Percentiles rank a stretch among this genome's conserved stretches.
Conservation (phyloP, 2,113 vertebrate species). For the Sinocyclocheilus rhinocerous region DNA sequence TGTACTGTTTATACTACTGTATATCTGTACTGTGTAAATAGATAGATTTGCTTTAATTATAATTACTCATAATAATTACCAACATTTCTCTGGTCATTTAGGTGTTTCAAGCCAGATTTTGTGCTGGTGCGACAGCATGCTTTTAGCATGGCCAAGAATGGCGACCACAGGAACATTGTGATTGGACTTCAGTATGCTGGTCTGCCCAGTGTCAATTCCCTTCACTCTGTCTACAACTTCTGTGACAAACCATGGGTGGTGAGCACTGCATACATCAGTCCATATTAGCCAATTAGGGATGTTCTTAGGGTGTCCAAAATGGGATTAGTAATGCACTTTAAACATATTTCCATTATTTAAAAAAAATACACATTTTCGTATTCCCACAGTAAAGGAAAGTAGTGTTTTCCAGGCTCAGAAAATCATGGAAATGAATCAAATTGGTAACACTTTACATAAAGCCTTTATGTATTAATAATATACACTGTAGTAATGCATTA, state of each 20-base stretch:
- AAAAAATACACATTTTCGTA: no score
- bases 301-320: not conserved
- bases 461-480: no score
- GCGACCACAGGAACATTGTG: conserved; percentile 88
- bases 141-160: conserved; percentile 90
- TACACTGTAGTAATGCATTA: no score
- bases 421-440: not conserved
- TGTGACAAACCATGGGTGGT: conserved; percentile 95
- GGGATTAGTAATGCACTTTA: not conserved
- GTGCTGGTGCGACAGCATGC: conserved; percentile 90
- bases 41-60: no score
- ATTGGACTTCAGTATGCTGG: conserved; percentile 91
- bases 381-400: not conserved
- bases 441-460: no score
- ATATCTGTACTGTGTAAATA: not conserved
- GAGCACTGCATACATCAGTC: conserved; percentile 56
- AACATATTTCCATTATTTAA: not conserved
- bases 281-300: not conserved
- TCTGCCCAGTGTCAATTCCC: conserved; percentile 84
- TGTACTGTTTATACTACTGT: not conserved
- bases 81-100: conserved; percentile 57
- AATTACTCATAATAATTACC: not conserved
- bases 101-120: conserved; percentile 88
- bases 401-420: not conserved
- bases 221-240: conserved; percentile 93